Conservation (phyloP, 1,140 invertebrate species). For the Papilio aristodemus region DNA sequence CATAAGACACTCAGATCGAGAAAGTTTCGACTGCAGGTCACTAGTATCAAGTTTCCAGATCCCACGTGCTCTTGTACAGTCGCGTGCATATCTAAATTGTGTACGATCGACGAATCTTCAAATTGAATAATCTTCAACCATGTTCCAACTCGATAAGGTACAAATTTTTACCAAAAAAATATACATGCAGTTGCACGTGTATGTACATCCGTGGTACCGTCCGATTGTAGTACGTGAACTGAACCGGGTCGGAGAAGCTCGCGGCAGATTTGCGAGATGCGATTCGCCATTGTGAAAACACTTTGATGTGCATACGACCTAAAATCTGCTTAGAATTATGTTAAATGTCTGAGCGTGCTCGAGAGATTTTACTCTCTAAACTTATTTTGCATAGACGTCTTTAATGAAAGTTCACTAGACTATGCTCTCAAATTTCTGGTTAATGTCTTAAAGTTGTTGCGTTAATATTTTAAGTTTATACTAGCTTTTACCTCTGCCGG, state of each 20-base stretch:
- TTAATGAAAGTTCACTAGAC: background rate
- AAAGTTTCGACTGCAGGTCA: slow-evolving; percentile 34
- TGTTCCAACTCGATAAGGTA: slow-evolving; percentile 10
- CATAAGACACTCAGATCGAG: slow-evolving; percentile 14
- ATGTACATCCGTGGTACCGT: slow-evolving; percentile 5
- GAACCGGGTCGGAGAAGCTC: slow-evolving; percentile 51
- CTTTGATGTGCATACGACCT: slow-evolving; percentile 19
- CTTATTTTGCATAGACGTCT: background rate
- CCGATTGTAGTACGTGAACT: slow-evolving; percentile 42
- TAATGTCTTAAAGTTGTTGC: background rate
- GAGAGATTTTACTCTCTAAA: slow-evolving; percentile 23
- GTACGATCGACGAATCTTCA: background rate
- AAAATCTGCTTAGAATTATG: slow-evolving; percentile 17
- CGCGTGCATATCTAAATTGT: slow-evolving; percentile 4
- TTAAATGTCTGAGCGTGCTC: background rate
- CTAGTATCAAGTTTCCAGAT: slow-evolving; percentile 25
- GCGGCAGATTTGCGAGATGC: slow-evolving; percentile 37
- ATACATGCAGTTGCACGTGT: background rate
- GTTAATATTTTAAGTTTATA: no score
- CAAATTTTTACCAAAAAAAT: background rate
- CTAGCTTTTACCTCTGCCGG: no score
- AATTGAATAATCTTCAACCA: background rate
- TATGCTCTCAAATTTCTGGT: background rate
- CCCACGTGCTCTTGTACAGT: background rate
- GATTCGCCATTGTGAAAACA: slow-evolving; percentile 26